Base-by-base conservation (phyloP, 2,113 vertebrate species). In the Pampusana beccarii region DNA sequence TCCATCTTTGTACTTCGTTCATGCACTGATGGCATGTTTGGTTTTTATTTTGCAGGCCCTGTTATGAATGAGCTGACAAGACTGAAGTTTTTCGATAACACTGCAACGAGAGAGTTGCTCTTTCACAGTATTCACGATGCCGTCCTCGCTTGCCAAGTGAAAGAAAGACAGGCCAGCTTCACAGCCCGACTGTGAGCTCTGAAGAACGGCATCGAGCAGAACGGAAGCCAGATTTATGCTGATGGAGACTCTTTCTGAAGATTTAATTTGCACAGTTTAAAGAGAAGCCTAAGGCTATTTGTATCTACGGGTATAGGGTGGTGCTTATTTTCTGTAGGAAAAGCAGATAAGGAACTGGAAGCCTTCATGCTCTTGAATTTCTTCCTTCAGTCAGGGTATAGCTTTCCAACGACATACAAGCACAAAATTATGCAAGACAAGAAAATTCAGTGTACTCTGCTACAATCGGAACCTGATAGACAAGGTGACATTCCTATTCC, bases 91-190 rank as follows among this genome's bases (percentile, higher is more conserved):
- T 99, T 99, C 97, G 98, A 97, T 8, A 95, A 93, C 10, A 82
- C 94, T 5, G 60, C 98, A 85, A 98, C 97, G 12, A 96, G 95
- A 81, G 97, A 98, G 77, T 95, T 98, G 89, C 75, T 99, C 70
- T 99, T 99, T 83, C 98, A 98, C 61, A 99, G 98, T 10, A 73
- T 99, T 69, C 99, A 99, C 0, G 99, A 99, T 3, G 99, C 99
- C 3, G 98, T 99, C 34, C 97, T 99, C 48, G 96, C 98, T 92
- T 99, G 99, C 93, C 97, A 64, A 92, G 60, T 16, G 74, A 93
- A 24, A 86, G 78, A 36, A 19, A 84, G 80, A 36, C 34, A 8
- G 23, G 13, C 79, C 80, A 85, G 91, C 77, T 50, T 71, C 73
- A 29, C 89, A 75, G 62, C 15, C 36, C 28, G 64, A 65, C 40